Base-by-base conservation (phyloP, 2,888 invertebrate species). In the Tinea pellionella region DNA sequence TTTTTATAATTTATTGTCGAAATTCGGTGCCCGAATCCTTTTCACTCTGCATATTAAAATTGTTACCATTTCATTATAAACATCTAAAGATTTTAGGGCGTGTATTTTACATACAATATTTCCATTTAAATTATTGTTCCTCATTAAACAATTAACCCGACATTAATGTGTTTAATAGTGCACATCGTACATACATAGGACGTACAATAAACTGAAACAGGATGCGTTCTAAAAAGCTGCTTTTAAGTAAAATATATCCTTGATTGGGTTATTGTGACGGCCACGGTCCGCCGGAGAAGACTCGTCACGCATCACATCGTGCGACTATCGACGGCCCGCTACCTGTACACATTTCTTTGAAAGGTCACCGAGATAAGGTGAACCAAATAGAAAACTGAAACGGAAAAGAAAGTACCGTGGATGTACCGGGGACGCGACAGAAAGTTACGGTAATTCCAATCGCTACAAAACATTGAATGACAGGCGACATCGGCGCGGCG, bases 141-240 rank as follows among this genome's bases (percentile, higher is more conserved):
- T 41, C 13, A 41, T 2, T 41, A 41, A 41, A 41, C 41, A 41
- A 41, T 41, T 41, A 41, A 24, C 41, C 3, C 13, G 47, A 47
- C 47, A 47, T 47, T 47, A 47, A 16, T n/a, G 15, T 18, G 53
- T 24, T 53, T 24, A 53, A 24, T 53, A 24, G 53, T 24, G 53
- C 53, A 53, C 53, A 24, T 53, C 53, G 53, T 24, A 16, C 53
- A 9, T 51, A 18, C 15, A 19, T 11, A 53, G 53, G 53, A 53
- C 53, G 4, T 47, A 53, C 53, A 53, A 53, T 53, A 18, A 53
- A 24, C 15, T 57, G 32, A 57, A 57, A 32, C 57, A 57, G 57
- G 57, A 57, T 57, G 57, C 13, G 6, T 8, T 15, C 30, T 3
- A 32, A 57, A 57, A 24, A 53, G 53, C 24, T 53, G 24, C 53